Evolutionary conservation across 1,140 invertebrate species (phyloP).

Genomic region (Drosophila funebris): DNA sequence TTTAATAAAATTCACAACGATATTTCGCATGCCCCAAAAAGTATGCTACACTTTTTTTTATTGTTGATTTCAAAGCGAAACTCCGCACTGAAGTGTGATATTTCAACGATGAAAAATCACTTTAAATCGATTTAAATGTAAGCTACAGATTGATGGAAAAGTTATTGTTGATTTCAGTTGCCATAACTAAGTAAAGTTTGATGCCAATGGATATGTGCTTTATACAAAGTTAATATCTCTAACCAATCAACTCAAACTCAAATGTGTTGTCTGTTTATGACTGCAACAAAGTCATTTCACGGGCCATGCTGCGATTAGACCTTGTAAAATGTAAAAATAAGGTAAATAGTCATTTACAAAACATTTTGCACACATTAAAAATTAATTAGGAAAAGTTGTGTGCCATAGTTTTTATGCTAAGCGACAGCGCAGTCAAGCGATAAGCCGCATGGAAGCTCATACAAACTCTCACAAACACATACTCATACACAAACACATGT

Average conservation of each 20-base stretch:
- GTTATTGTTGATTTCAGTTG: no score
- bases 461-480: conserved; percentile 11
- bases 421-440: conserved; percentile 66
- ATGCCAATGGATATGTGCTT: no score
- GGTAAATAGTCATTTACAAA: conserved; percentile 57
- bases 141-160: no score
- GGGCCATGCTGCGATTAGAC: conserved; percentile 30
- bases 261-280: not conserved
- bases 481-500: not conserved
- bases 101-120: no score
- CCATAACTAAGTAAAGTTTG: no score
- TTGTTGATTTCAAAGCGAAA: no score
- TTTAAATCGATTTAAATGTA: no score
- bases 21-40: not conserved
- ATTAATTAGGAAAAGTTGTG: conserved; percentile 77
- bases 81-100: no score
- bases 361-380: conserved; percentile 79
- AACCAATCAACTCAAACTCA: not conserved
- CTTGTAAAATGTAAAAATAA: conserved; percentile 26
- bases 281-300: not conserved
- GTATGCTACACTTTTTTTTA: not conserved
- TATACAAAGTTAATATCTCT: no score
- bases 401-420: conserved; percentile 73
- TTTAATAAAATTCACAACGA: not conserved
- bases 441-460: conserved; percentile 35